Base-by-base conservation (phyloP, 2,797 vertebrate species). In the Glossophaga mutica region DNA sequence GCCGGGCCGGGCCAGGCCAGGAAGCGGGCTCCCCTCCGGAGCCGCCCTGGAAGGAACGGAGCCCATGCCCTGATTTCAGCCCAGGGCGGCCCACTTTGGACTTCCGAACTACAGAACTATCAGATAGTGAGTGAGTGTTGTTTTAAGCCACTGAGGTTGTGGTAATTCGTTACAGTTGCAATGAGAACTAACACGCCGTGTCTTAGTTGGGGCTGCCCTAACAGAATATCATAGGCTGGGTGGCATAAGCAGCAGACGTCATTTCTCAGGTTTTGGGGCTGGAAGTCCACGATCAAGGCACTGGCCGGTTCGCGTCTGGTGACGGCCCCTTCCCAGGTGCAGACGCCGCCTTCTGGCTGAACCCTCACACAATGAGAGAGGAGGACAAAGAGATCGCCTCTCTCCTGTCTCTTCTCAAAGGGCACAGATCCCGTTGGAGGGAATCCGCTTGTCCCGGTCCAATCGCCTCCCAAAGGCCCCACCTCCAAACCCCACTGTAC, bases 291-390 rank as follows among this genome's bases (percentile, higher is more conserved):
- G 10, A 12, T 12, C 55, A 22, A 37, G 55, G 42, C 24, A 22
- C 29, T 9, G 5, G 44, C n/a, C 4, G 24, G 10, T 6, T 2
- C 0, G n/a, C 3, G 16, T 32, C 44, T 22, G 87, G 19, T 3
- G 32, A 12, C 9, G 32, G 15, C 32, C n/a, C 48, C 39, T n/a
- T 62, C 32, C 39, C 19, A 57, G 22, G 24, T 4, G 24, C 18
- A 7, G 24, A 32, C 1, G 7, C 44, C 26, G 55, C 55, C 42
- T 59, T 48, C 39, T 9, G 34, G 10, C 71, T 15, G 42, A 26
- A 26, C 2, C 42, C 10, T 19, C 32, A 26, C 15, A 10, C 0
- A 32, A 32, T 26, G 37, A 65, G 29, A 62, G 26, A 12, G 1
- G 18, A 42, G 52, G 55, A 8, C 55, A 37, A 39, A 62, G 71